Base-by-base conservation (phyloP, 2,113 vertebrate genomes). In the Myotis lucifugus region DNA sequence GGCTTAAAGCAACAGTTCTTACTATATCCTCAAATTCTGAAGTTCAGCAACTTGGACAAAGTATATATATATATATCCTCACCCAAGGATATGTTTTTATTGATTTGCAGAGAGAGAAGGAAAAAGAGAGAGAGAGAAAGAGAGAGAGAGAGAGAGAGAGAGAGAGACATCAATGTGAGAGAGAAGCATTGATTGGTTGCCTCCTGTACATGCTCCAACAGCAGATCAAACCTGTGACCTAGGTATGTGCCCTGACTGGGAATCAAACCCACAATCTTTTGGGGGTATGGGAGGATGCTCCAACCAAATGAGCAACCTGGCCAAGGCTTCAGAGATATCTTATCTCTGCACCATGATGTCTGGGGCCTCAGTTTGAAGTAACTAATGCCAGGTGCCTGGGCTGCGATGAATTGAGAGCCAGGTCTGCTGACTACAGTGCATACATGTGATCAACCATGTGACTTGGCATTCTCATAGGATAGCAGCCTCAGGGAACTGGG, bases 361-460 rank as follows among this genome's bases (percentile, higher is more conserved):
- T 52, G 40, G 37, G 13, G 8, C 5, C 15, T 82, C 12, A 8
- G 29, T 11, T n/a, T n/a, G n/a, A 46, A 18, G 5, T 3, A 50
- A n/a, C 34, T 25, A 50, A 3, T 21, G 34, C 19, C 23, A 37
- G 8, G 18, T 42, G 5, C 11, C 37, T 3, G 19, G 23, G 8
- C 11, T 46, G 66, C 0, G 10, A 32, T 40, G 56, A 50, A 19
- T 0, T 19, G 5, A 52, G 19, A 21, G 18, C 19, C 1, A 27
- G 17, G 8, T 42, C 4, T 15, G 32, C 52, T 37, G 6, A 73
- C 32, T 25, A 9, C 1, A 3, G 7, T 3, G 54, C 21, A 0
- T 0, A 23, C 21, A 6, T 8, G 50, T 40, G n/a, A 64, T 2
- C 29, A 46, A 34, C 32, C 48, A 12, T 0, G 17, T 21, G 59